A percentile compares a stretch with the other conserved stretches of the same genome.
Conservation (phyloP, 2,888 invertebrate genomes). For the Oscheius sp. region DNA sequence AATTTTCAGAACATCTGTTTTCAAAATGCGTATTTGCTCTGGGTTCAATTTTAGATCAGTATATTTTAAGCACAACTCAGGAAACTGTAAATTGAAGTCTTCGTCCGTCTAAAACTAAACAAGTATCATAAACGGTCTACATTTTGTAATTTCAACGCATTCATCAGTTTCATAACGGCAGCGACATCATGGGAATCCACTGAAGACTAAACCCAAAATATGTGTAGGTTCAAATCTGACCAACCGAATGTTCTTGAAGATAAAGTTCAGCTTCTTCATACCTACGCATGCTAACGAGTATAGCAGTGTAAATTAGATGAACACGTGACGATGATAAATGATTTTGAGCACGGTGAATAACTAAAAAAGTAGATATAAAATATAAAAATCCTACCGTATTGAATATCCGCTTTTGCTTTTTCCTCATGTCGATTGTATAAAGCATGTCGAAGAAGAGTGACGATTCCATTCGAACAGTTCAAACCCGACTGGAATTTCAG, state of each 20-base stretch:
- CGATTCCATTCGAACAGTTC: slow-evolving; percentile 56
- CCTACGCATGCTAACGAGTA: slow-evolving; percentile 41
- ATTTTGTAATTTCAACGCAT: slow-evolving; percentile 41
- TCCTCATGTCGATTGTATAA: too few species aligned
- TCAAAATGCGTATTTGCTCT: neutral
- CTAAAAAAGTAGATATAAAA: slow-evolving; percentile 25
- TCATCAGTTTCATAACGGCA: slow-evolving; percentile 50
- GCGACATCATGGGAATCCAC: slow-evolving; percentile 46
- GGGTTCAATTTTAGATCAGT: neutral
- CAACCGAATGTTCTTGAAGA: neutral
- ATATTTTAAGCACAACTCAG: slow-evolving; percentile 39
- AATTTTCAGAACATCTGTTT: slow-evolving; percentile 4
- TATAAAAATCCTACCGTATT: slow-evolving; percentile 39
- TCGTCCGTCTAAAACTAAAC: slow-evolving; percentile 39
- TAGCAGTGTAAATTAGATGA: slow-evolving; percentile 45
- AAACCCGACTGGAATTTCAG: slow-evolving; percentile 55
- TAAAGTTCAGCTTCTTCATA: slow-evolving; percentile 43
- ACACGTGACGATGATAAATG: slow-evolving; percentile 50
- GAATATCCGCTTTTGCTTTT: slow-evolving; percentile 34
- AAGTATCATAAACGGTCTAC: neutral
- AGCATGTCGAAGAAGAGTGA: slow-evolving; percentile 51
- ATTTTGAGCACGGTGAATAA: slow-evolving; percentile 55
- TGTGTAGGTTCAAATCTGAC: neutral
- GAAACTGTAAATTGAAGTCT: slow-evolving; percentile 44
- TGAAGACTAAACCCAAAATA: slow-evolving; percentile 13